These are phyloP conservation scores for Gulo gulo DNA, from an alignment of 2,113 vertebrate genomes.

Conservation along the genomic window DNA sequence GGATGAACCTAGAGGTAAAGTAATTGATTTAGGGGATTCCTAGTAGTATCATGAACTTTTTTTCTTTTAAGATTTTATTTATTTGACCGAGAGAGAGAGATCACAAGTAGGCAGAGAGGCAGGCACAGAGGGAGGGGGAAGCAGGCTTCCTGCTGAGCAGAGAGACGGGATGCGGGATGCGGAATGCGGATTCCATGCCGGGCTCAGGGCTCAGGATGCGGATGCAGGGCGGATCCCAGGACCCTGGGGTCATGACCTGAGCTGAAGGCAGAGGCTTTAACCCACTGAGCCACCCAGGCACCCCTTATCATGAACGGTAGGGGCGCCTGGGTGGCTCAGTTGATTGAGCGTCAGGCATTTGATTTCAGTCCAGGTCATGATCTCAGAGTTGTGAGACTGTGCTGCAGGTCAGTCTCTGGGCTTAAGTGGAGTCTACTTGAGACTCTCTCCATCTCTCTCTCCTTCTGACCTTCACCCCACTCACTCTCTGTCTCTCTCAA, in stretches of 20 bases:
- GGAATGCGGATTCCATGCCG: accelerated
- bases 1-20: neutral
- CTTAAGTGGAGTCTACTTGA: neutral
- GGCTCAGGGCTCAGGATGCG: too few relatives aligned
- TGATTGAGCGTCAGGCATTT: neutral
- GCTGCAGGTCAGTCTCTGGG: neutral
- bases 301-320: neutral
- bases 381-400: neutral
- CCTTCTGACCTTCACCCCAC: neutral
- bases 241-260: too few relatives aligned
- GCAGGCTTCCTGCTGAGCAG: too few relatives aligned
- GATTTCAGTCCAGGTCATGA: neutral
- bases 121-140: too few relatives aligned
- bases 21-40: neutral
- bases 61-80: too few relatives aligned
- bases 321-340: neutral
- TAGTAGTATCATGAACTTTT: neutral
- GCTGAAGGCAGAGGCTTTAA: too few relatives aligned
- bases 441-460: neutral
- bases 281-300: too few relatives aligned
- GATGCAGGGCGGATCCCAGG: too few relatives aligned
- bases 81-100: too few relatives aligned
- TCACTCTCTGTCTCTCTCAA: neutral
- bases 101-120: too few relatives aligned
- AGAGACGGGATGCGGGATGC: too few relatives aligned